phyloP scores from a whole-genome alignment of 2,888 invertebrate genomes.

The Parnassius glacialis region DNA sequence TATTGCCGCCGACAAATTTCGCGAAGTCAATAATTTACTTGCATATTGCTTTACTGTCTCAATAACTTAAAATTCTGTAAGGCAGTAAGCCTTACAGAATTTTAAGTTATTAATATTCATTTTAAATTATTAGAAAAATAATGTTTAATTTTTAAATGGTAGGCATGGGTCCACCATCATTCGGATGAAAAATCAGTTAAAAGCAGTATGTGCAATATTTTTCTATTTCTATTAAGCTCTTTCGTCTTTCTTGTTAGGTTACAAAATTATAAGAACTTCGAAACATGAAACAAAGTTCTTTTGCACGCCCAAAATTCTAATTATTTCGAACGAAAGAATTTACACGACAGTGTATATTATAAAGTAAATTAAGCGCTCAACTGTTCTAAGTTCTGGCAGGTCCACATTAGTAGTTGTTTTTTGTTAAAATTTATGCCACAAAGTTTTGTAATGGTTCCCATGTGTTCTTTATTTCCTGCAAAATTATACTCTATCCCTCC shows the following conservation, averaged over 20 bases:
- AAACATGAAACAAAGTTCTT: neutral
- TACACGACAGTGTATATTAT: neutral
- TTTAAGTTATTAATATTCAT: conserved; percentile 13
- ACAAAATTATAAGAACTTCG: neutral
- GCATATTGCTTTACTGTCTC: conserved; percentile 10
- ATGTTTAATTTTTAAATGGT: conserved; percentile 8
- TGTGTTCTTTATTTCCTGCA: too few relatives aligned
- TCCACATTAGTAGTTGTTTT: neutral
- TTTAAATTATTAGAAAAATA: conserved; percentile 5
- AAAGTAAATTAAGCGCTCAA: neutral
- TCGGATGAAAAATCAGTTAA: conserved; percentile 12
- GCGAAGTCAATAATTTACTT: neutral
- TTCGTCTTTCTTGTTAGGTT: conserved; percentile 26
- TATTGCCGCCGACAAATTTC: neutral
- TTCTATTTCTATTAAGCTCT: conserved; percentile 42
- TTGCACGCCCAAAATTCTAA: neutral
- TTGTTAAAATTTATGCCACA: neutral
- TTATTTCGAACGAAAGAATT: neutral
- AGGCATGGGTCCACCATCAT: conserved; percentile 24
- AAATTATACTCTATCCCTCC: too few relatives aligned
- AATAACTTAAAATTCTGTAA: conserved; percentile 7
- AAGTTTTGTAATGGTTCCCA: too few relatives aligned
- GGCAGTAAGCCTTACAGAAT: too few relatives aligned
- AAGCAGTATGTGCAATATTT: conserved; percentile 54
- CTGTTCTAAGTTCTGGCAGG: neutral